phyloP scores from a whole-genome alignment of 2,113 vertebrate genomes.

The Rhynchomys soricoides region DNA sequence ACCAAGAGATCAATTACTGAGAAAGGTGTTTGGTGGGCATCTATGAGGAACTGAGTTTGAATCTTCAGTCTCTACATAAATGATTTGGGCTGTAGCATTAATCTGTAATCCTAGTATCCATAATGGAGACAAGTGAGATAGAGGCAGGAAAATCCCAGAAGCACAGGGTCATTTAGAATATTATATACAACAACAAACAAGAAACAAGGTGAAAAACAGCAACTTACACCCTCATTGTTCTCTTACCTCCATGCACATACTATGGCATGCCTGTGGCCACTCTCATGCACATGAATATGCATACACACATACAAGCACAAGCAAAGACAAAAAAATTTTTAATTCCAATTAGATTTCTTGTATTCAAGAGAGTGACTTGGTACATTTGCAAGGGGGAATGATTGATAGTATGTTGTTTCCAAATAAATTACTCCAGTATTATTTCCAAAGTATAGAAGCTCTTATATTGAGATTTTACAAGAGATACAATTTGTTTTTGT shows the following conservation, averaged over 20 bases:
- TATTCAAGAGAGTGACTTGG: neutral
- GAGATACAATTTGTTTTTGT: neutral
- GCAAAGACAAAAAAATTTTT: neutral
- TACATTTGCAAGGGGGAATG: neutral
- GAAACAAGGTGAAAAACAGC: neutral
- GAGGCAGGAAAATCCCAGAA: neutral
- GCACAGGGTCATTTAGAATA: neutral
- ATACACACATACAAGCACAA: neutral
- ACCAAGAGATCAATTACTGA: neutral
- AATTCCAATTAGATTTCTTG: neutral
- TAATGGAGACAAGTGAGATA: accelerated
- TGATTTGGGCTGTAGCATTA: accelerated
- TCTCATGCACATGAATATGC: no score
- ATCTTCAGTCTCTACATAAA: neutral
- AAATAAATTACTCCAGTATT: neutral
- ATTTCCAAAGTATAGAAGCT: conserved; percentile 17
- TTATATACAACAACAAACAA: neutral
- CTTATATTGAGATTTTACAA: neutral
- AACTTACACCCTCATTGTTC: neutral
- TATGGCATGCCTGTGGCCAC: neutral
- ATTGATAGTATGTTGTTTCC: neutral
- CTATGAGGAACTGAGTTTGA: neutral
- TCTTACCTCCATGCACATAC: neutral
- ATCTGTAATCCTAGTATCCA: no score
- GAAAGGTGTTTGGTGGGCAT: neutral